Evolutionary conservation across 2,888 invertebrate genomes (phyloP), one percentile per base, ranked within the genome.

Genomic region (Megamerina dolium): DNA sequence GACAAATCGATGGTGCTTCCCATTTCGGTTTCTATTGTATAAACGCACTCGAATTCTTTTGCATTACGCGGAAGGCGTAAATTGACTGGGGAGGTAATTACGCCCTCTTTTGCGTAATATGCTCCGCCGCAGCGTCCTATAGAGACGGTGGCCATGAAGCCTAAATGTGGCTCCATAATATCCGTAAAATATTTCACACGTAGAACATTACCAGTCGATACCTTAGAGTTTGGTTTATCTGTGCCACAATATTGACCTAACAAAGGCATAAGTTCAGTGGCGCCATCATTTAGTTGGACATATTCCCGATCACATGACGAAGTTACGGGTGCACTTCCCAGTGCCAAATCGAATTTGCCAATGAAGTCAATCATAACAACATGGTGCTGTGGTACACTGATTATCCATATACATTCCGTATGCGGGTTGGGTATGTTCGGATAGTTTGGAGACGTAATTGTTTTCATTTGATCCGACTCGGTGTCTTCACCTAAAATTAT

Each of bases 231-330:
- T 4, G 64, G 62, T 31, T 64, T 73, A 0, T 83, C 84, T 18
- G 60, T 70, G n/a, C 74, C 73, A 59, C 90, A 91, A 62, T 70
- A 85, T 49, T 73, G 75, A 3, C 82, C 85, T 33, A 91, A 66
- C 1, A 80, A 49, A 0, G 78, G 79, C 2, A 92, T 80, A 43
- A 78, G 63, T 31, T 76, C 75, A 0, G 89, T 84, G 2, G 81
- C 81, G 4, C 96, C 96, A 68, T 96, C 91, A 50, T 82, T 75
- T 3, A 95, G 57, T 69, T 92, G 89, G 0, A 94, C 74, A 53
- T 77, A 87, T 61, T 72, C 70, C 3, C 53, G 49, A 26, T 64
- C 68, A 58, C 70, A 79, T 62, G 66, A 55, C 0, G 46, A 41
- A 41, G 21, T 33, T 26, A 2, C 34, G 19, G 8, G 21, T n/a